phyloP scores from a whole-genome alignment of 2,797 vertebrate genomes.

The Periophthalmus magnuspinnatus region DNA sequence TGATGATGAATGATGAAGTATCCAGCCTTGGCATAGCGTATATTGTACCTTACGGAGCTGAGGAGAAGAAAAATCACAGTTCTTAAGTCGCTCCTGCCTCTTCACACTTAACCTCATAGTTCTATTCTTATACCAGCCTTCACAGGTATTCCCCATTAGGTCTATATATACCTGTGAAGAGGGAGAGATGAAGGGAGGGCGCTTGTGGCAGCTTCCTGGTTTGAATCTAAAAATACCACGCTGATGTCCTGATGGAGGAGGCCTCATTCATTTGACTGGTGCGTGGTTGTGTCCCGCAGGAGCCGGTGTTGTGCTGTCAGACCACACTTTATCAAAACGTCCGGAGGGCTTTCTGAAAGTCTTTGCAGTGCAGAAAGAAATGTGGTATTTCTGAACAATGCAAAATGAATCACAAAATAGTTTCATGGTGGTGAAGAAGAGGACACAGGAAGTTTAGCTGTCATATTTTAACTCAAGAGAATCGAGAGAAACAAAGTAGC shows the following conservation, averaged over 20 bases:
- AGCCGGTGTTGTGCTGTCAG: conserved; percentile 42
- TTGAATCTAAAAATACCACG: conserved; percentile 47
- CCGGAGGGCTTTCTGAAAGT: conserved; percentile 13
- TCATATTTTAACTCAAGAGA: not conserved
- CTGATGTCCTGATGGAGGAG: conserved; percentile 20
- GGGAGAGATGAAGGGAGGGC: conserved; percentile 47
- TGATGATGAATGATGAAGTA: too few species aligned
- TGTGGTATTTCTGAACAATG: conserved; percentile 18
- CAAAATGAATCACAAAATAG: conserved; percentile 13
- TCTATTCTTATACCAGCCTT: conserved; percentile 33
- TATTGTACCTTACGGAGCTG: not conserved
- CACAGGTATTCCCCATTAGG: conserved; percentile 48
- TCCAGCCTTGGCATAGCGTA: too few species aligned
- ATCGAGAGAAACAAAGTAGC: too few species aligned
- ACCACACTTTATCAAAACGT: conserved; percentile 32
- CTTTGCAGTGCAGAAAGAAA: conserved; percentile 3
- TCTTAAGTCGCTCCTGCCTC: not conserved
- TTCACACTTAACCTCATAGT: conserved; percentile 16
- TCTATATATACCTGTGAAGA: conserved; percentile 45
- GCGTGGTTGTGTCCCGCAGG: conserved; percentile 17
- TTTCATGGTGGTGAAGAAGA: too few species aligned
- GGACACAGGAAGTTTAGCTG: not conserved
- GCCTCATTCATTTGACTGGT: conserved; percentile 18
- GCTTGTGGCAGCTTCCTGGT: conserved; percentile 21
- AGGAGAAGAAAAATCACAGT: conserved; percentile 3